A percentile compares a stretch with the other conserved stretches of the same genome.
Conservation (phyloP, 2,113 vertebrate species). For the Caranx melampygus region DNA sequence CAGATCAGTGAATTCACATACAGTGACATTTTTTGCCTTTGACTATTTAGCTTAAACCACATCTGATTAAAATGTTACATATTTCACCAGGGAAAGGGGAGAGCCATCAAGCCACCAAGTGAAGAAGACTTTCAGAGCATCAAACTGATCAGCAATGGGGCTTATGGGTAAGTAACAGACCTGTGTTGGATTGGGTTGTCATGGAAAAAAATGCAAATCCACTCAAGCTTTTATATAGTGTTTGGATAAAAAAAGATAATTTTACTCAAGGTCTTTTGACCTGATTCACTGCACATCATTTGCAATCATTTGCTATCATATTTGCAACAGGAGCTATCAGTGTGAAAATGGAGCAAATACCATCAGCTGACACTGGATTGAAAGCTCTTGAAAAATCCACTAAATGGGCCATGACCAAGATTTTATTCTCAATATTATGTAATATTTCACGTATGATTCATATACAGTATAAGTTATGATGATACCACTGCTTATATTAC, state of each 20-base stretch:
- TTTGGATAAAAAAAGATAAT: neutral
- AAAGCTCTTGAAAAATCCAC: neutral
- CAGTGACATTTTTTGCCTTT: neutral
- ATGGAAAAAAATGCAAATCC: neutral
- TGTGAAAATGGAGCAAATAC: neutral
- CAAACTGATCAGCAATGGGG: conserved; percentile 96
- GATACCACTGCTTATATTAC: neutral
- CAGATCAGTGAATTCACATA: neutral
- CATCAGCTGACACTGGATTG: neutral
- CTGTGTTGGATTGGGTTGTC: neutral
- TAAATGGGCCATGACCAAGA: neutral
- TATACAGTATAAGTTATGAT: neutral
- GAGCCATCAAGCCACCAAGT: conserved; percentile 90
- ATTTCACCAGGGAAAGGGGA: conserved; percentile 79
- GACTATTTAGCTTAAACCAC: neutral
- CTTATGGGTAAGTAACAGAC: conserved; percentile 89
- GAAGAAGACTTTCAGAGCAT: conserved; percentile 95
- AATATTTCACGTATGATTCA: neutral
- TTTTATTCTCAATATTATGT: neutral
- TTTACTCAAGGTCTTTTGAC: neutral
- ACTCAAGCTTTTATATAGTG: neutral
- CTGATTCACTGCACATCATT: neutral
- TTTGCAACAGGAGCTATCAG: neutral
- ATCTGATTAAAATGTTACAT: conserved; percentile 20
- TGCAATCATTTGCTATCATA: neutral